Base-by-base conservation (phyloP, 2,113 vertebrate species). In the Lanius collurio region DNA sequence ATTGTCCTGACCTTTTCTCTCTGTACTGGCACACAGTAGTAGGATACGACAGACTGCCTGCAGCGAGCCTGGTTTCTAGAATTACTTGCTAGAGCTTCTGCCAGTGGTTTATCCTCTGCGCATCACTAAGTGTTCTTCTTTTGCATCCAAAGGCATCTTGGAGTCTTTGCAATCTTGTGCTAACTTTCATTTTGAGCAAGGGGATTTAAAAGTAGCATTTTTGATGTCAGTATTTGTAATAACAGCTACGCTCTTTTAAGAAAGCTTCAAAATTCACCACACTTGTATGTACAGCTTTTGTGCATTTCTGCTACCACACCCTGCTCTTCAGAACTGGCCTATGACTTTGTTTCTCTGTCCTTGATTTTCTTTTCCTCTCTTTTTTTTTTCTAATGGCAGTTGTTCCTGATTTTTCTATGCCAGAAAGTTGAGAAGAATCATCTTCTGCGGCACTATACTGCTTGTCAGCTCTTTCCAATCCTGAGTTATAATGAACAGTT, bases 401-500 rank as follows among this genome's bases (percentile, higher is more conserved):
- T 26, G 27, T 85, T 92, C 60, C 63, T 67, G 23, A 55, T 71
- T 79, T 69, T 71, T 80, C 80, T 78, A 64, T 92, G 76, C 80
- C 75, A 77, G 76, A 49, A 89, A 95, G 70, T 74, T 78, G 62
- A 83, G 93, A 90, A 80, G 90, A 95, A 90, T 90, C 52, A 68
- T 96, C 63, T 97, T 95, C 87, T 94, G 86, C 22, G 0, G 63
- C 90, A 53, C 74, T 92, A 6, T 53, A 78, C 83, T 84, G 67
- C 80, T 96, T 89, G 83, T 95, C 89, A 97, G 89, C 80, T 91
- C 41, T 94, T 97, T 95, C 87, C 76, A 89, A 13, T 84, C 63
- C 62, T 55, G 80, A 90, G 65, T 86, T 96, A 89, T 96, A 95
- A 96, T 87, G 87, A 94, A 77, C 89, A 90, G 70, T 96, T 97